Evolutionary conservation across 2,797 vertebrate genomes (phyloP).

Genomic region (Darevskia mixta): DNA sequence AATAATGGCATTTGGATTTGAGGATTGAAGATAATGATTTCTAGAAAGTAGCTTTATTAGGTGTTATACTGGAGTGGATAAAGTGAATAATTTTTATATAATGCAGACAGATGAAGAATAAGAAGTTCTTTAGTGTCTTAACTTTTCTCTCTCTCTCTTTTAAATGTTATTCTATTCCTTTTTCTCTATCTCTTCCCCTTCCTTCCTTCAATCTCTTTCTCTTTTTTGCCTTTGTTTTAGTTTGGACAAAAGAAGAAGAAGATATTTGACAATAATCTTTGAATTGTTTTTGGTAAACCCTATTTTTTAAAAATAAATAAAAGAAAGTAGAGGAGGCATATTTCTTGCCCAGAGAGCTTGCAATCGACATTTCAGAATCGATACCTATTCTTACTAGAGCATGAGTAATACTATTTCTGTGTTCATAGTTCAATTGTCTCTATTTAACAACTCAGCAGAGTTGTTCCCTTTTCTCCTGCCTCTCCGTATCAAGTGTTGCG

Average conservation of each 20-base stretch:
- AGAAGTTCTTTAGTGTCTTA: too few species aligned
- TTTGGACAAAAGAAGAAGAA: too few species aligned
- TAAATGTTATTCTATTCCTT: not conserved
- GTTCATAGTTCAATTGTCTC: not conserved
- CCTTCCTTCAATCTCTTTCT: too few species aligned
- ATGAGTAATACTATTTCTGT: not conserved
- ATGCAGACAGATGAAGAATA: too few species aligned
- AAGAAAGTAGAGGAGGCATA: not conserved
- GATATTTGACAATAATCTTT: too few species aligned
- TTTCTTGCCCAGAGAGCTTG: not conserved
- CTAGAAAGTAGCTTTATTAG: too few species aligned
- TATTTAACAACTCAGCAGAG: not conserved
- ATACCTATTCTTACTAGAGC: not conserved
- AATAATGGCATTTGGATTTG: too few species aligned
- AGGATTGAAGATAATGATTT: too few species aligned
- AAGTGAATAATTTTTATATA: not conserved
- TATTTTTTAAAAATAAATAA: not conserved
- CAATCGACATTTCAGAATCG: not conserved
- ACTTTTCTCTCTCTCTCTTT: not conserved
- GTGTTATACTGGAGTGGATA: not conserved
- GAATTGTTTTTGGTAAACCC: too few species aligned
- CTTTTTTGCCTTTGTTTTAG: too few species aligned
- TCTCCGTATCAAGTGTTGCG: not conserved
- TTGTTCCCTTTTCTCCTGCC: not conserved
- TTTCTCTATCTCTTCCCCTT: too few species aligned